These are phyloP conservation scores for Reinhardtius hippoglossoides DNA, from an alignment of 2,113 vertebrate genomes.

Conservation along the genomic window DNA sequence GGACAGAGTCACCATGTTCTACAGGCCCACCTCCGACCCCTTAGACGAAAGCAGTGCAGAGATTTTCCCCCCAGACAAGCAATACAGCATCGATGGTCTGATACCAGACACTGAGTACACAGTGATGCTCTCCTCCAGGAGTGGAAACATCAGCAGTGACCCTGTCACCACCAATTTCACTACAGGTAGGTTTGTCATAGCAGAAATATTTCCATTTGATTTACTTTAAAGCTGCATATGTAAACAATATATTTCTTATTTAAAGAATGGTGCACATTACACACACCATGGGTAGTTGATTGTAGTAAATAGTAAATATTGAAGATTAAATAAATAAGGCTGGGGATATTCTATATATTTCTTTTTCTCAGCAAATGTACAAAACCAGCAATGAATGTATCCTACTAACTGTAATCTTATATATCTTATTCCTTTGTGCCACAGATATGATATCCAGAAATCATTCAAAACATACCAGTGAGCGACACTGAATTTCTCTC, in stretches of 20 bases:
- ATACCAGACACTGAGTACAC: slow-evolving; percentile 90
- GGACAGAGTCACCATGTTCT: slow-evolving; percentile 86
- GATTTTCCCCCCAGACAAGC: slow-evolving; percentile 85
- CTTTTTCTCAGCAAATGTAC: too few species aligned
- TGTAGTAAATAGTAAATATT: too few species aligned
- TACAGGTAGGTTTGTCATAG: slow-evolving; percentile 83
- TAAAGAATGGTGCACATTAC: too few species aligned
- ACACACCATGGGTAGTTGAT: too few species aligned
- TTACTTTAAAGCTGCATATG: not conserved
- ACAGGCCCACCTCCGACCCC: slow-evolving; percentile 82
- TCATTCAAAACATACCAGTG: too few species aligned
- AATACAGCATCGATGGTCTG: slow-evolving; percentile 88
- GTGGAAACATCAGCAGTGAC: slow-evolving; percentile 84
- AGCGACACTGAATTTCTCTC: too few species aligned
- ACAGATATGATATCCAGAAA: too few species aligned
- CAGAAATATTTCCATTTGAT: not conserved
- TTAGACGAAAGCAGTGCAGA: slow-evolving; percentile 84
- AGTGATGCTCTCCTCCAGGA: slow-evolving; percentile 86
- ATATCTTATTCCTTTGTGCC: too few species aligned
- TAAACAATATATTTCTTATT: not conserved
- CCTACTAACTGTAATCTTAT: too few species aligned
- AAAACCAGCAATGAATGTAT: too few species aligned
- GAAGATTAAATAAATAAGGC: too few species aligned
- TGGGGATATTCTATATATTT: too few species aligned
- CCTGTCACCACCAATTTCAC: slow-evolving; percentile 85